Percentiles rank a stretch among this genome's conserved stretches.
Evolutionary conservation across 2,888 invertebrate genomes (phyloP).

Genomic region (Eupithecia exiguata): DNA sequence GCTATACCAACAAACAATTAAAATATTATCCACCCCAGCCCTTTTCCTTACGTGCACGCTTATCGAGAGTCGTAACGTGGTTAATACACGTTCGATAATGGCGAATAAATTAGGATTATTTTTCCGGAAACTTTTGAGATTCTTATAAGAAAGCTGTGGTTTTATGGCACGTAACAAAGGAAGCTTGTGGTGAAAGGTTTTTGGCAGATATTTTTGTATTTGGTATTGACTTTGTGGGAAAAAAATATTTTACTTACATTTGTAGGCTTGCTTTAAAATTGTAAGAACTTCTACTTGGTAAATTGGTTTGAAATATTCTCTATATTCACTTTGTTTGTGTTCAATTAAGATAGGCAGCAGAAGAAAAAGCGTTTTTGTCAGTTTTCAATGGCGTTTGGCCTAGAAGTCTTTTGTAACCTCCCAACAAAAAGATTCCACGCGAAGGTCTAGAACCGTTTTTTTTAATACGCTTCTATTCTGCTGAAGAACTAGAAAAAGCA

Average conservation of each 20-base stretch:
- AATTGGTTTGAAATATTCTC: too few relatives aligned
- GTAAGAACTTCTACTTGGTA: too few relatives aligned
- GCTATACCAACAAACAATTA: background rate
- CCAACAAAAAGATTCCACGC: background rate
- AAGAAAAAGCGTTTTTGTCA: background rate
- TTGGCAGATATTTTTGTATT: background rate
- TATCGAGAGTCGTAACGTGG: slow-evolving; percentile 40
- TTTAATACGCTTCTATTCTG: too few relatives aligned
- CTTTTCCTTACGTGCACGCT: slow-evolving; percentile 41
- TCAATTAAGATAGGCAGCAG: background rate
- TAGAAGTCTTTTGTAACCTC: background rate
- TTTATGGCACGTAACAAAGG: background rate
- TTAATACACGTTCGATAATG: slow-evolving; percentile 43
- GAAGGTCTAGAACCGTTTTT: background rate
- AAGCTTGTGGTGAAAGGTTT: slow-evolving; percentile 1
- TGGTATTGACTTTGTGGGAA: background rate
- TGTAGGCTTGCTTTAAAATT: too few relatives aligned
- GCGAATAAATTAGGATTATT: slow-evolving; percentile 44
- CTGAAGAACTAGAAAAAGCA: background rate
- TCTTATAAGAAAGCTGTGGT: slow-evolving; percentile 18
- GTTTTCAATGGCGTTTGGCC: background rate
- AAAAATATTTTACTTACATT: background rate
- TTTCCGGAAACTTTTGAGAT: slow-evolving; percentile 35
- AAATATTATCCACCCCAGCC: slow-evolving; percentile 11
- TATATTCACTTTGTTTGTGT: too few relatives aligned